These are phyloP conservation scores for Harpalus rufipes DNA, from an alignment of 2,888 invertebrate genomes.

Conservation along the genomic window DNA sequence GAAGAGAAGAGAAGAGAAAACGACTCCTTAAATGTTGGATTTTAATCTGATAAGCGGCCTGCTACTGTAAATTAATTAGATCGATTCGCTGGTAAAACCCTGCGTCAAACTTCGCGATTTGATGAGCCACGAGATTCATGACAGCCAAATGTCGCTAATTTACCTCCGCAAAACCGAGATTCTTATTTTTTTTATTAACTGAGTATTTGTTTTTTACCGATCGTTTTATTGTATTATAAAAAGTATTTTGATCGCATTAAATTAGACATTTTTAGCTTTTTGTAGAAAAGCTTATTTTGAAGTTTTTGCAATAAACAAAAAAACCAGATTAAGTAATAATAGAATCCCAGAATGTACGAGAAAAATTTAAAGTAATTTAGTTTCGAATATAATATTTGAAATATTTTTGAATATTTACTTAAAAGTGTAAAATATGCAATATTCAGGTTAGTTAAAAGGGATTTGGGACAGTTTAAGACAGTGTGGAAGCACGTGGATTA, in stretches of 20 bases:
- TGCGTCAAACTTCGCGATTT: slow-evolving; percentile 51
- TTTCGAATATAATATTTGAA: neutral
- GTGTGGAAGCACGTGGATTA: neutral
- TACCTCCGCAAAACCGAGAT: neutral
- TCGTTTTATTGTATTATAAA: neutral
- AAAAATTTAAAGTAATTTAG: neutral
- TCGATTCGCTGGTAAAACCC: slow-evolving; percentile 57
- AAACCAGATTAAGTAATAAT: too few species aligned
- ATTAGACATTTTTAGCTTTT: neutral
- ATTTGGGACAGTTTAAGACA: neutral
- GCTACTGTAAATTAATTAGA: slow-evolving; percentile 62
- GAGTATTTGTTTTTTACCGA: neutral
- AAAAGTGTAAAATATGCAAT: neutral
- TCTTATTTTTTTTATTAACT: neutral
- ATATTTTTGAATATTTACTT: neutral
- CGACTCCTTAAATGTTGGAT: slow-evolving; percentile 47
- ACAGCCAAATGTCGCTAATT: slow-evolving; percentile 16
- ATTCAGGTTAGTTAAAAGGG: neutral
- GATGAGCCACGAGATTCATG: slow-evolving; percentile 13
- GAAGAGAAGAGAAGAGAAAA: neutral
- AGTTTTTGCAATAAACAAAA: too few species aligned
- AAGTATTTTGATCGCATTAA: neutral
- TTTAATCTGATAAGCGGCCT: slow-evolving; percentile 61
- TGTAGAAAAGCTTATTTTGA: neutral
- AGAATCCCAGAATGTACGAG: too few species aligned